A percentile compares a stretch with the other conserved stretches of the same genome.
Evolutionary conservation across 2,888 invertebrate species (phyloP).

Genomic region (Xanthostigma xanthostigma): DNA sequence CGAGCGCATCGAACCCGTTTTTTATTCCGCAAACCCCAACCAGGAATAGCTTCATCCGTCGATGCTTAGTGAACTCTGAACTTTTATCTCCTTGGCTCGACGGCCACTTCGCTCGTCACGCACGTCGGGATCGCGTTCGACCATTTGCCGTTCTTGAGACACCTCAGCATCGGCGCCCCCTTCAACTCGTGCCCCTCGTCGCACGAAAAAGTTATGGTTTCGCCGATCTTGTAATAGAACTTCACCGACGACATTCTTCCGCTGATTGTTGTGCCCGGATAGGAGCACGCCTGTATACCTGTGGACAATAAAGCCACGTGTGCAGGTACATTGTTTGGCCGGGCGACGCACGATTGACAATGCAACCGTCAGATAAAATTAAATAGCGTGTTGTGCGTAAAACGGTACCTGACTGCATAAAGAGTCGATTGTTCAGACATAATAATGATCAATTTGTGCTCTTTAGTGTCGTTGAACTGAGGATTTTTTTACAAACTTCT

Average conservation of each 20-base stretch:
- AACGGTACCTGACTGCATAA: background rate
- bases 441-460: too few relatives aligned
- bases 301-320: conserved; percentile 7
- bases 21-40: too few relatives aligned
- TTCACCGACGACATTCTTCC: conserved; percentile 76
- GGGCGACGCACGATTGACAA: background rate
- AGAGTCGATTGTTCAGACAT: background rate
- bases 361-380: background rate
- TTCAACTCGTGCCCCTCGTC: conserved; percentile 58
- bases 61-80: too few relatives aligned
- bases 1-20: too few relatives aligned
- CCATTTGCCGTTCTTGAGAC: conserved; percentile 73
- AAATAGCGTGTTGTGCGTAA: background rate
- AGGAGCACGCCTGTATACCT: conserved; percentile 72
- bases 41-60: too few relatives aligned
- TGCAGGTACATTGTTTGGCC: background rate
- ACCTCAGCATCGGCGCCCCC: conserved; percentile 65
- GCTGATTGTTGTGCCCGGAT: conserved; percentile 74
- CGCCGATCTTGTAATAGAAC: conserved; percentile 77
- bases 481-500: too few relatives aligned
- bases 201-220: conserved; percentile 72
- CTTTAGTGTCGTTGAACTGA: too few relatives aligned
- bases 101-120: conserved; percentile 13
- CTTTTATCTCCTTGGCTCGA: too few relatives aligned
- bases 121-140: conserved; percentile 73